Percentiles rank a stretch among this genome's conserved stretches.
Evolutionary conservation across 2,113 vertebrate genomes (phyloP).

Genomic region (Thalassoma bifasciatum): DNA sequence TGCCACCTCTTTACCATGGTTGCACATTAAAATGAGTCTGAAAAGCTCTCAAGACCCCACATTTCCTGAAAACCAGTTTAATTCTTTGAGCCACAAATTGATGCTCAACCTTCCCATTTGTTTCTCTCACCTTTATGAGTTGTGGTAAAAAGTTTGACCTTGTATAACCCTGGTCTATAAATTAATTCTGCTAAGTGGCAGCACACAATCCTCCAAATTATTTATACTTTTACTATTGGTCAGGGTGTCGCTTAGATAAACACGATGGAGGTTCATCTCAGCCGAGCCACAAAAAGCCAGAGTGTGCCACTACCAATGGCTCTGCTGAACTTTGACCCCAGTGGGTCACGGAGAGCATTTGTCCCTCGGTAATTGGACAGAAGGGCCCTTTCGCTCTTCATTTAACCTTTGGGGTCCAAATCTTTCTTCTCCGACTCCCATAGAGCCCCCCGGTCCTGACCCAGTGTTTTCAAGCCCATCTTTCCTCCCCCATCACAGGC

Average conservation of each 20-base stretch:
- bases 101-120: constrained; percentile 1
- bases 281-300: constrained; percentile 79
- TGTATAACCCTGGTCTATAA: constrained; percentile 67
- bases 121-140: background rate
- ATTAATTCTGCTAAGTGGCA: constrained; percentile 83
- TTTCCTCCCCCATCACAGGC: constrained; percentile 80
- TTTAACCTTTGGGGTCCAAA: constrained; percentile 83
- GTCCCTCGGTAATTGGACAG: constrained; percentile 84
- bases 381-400: constrained; percentile 85
- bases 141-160: constrained; percentile 37
- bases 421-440: constrained; percentile 75
- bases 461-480: constrained; percentile 82
- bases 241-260: constrained; percentile 82
- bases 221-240: constrained; percentile 82
- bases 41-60: background rate
- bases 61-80: background rate
- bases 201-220: constrained; percentile 74
- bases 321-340: constrained; percentile 78
- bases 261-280: constrained; percentile 82
- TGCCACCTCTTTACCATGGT: constrained; percentile 41
- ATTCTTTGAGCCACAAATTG: background rate
- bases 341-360: constrained; percentile 80
- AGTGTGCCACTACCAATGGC: constrained; percentile 81
- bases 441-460: constrained; percentile 82
- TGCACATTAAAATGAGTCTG: constrained; percentile 16